Evolutionary conservation across 1,140 invertebrate genomes (phyloP), one percentile per base, ranked within the genome.

Genomic region (Parasteatoda tepidariorum): DNA sequence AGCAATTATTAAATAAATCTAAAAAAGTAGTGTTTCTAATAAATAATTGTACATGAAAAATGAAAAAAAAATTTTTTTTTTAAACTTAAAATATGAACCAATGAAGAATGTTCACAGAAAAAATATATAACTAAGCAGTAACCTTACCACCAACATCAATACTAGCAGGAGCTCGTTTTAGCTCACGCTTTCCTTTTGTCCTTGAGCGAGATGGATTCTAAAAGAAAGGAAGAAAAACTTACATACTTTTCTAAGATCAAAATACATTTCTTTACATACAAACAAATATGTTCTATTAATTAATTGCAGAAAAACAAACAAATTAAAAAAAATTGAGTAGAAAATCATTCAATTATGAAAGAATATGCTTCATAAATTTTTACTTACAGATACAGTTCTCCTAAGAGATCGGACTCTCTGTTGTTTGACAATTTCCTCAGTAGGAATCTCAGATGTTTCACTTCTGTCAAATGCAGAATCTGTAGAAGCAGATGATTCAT

Each of bases 381-480:
- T 31, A 79, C 76, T 79, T 57, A 79, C 76, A 33, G 76, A 79
- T 9, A 79, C 54, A 34, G 76, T 59, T 59, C 76, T 68, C 55
- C 76, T 34, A 11, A 79, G 28, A 68, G 64, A 31, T 38, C 76
- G 38, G 3, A 28, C 11, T 6, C 68, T 79, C 28, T 57, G 62
- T 31, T 66, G 34, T 22, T 70, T 59, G 3, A 18, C 3, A 41
- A 30, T 24, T 33, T 22, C 67, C 28, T 62, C 57, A 6, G 15
- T 5, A 31, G 78, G n/a, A 2, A 30, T 22, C 13, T 82, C 78
- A 70, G 66, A 70, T 30, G 67, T 30, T 11, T 82, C 67, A 62
- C 78, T 82, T 82, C 78, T 59, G 31, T 70, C 67, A 71, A 82
- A 82, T 41, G 78, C 78, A 33, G 78, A 82, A 71, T 82, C 78